Conservation (phyloP, 2,113 vertebrate genomes). For the Astatoreochromis straeleni region DNA sequence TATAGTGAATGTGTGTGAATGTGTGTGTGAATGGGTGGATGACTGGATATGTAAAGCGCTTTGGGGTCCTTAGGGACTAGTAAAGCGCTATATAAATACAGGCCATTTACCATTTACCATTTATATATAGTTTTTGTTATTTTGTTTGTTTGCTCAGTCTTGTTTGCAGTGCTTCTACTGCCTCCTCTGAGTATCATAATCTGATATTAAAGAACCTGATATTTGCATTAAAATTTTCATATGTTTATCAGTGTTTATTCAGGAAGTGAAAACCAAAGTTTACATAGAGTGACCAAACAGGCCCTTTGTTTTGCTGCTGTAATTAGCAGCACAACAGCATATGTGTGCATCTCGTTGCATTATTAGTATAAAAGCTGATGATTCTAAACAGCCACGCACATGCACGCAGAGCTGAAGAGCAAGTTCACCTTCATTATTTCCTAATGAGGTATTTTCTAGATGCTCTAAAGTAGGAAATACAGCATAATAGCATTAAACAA, state of each 20-base stretch:
- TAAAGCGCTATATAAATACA: no score
- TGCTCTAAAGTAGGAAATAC: background rate
- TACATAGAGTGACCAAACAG: background rate
- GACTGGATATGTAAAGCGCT: no score
- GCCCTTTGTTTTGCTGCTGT: background rate
- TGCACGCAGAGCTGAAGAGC: background rate
- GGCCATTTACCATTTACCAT: no score
- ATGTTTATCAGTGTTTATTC: constrained; percentile 13
- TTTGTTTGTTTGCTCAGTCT: background rate
- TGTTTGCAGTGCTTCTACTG: background rate
- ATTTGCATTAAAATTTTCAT: constrained; percentile 20
- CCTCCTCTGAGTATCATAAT: background rate
- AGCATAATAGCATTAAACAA: background rate
- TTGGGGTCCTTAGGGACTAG: no score
- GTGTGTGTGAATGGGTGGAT: no score
- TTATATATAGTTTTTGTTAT: background rate
- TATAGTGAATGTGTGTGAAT: no score
- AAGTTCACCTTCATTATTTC: background rate
- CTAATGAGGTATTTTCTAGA: background rate
- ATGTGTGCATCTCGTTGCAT: background rate
- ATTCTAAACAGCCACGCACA: background rate
- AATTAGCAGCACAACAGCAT: background rate
- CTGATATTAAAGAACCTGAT: background rate
- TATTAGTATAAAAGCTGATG: background rate
- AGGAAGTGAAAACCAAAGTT: background rate